Base-by-base conservation (phyloP, 2,888 invertebrate species). In the Brachypalpus laphriformis region DNA sequence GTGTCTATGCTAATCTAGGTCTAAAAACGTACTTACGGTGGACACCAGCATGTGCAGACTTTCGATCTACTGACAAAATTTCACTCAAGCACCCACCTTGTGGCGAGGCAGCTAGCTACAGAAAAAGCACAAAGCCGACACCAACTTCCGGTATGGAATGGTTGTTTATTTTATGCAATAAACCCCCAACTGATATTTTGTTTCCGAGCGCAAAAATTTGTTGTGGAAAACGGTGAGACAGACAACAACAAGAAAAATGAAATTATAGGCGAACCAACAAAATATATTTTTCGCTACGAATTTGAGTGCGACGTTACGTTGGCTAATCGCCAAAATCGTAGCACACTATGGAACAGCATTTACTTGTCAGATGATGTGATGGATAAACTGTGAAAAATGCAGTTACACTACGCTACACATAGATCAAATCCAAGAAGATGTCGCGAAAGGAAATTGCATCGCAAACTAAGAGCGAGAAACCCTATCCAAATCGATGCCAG, bases 81-180 rank as follows among this genome's bases (percentile, higher is more conserved):
- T 7, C 16, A 14, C 51, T 20, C 72, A 18, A 31, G 45, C 31
- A 51, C 28, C 45, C 34, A 25, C 31, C 16, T 47, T 45, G n/a
- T 20, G 40, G 18, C n/a, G 7, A 20, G 9, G 9, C 8, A 56
- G 11, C 65, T 49, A 54, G 28, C 56, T 63, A 34, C 6, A 77
- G 1, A 34, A 25, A n/a, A 45, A 20, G 34, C 18, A n/a, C n/a
- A n/a, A n/a, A n/a, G n/a, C n/a, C n/a, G 37, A 65, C 31, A 66
- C 5, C 47, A 31, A 68, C 75, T 81, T 75, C 81, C 81, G 74
- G 66, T 81, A 25, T 54, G 61, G 37, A 75, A 54, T 40, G 40
- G 49, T 81, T 81, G 59, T 81, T 80, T 75, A 54, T 75, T 75
- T 75, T 51, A 9, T 61, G 59, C 45, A 61, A 75, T 47, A 31